Percentiles rank a stretch among this genome's conserved stretches.
These are phyloP conservation scores for Semaprochilodus insignis DNA, from an alignment of 2,797 vertebrate genomes.

Conservation along the genomic window DNA sequence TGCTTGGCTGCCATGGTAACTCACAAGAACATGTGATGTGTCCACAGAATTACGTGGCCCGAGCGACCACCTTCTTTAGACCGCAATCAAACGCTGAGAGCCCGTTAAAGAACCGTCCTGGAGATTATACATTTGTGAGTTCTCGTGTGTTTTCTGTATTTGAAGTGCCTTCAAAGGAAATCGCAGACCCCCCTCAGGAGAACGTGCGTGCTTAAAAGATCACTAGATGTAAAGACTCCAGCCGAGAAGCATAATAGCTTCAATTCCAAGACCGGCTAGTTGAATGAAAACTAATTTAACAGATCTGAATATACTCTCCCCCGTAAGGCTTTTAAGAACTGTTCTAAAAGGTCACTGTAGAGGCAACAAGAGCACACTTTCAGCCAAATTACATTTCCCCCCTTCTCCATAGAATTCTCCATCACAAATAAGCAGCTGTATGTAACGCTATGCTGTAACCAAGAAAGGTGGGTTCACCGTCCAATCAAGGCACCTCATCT, in stretches of 20 bases:
- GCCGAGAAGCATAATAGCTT: not conserved
- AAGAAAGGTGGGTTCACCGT: too few relatives aligned
- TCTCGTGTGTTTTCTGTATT: not conserved
- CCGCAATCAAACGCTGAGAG: not conserved
- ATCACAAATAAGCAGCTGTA: too few relatives aligned
- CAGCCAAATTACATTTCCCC: not conserved
- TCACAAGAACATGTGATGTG: conserved; percentile 45
- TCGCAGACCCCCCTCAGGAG: not conserved
- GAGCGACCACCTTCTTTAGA: conserved; percentile 13
- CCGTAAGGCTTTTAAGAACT: conserved; percentile 6
- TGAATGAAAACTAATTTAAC: conserved; percentile 15
- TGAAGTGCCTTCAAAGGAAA: conserved; percentile 8
- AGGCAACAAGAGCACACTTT: conserved; percentile 1
- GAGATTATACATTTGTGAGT: not conserved
- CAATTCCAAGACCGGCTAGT: not conserved
- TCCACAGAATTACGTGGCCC: conserved; percentile 34
- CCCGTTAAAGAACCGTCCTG: not conserved
- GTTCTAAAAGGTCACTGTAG: not conserved
- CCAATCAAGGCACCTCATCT: too few relatives aligned
- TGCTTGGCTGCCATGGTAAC: conserved; percentile 64
- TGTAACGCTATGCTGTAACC: too few relatives aligned
- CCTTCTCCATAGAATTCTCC: not conserved
- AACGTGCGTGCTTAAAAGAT: not conserved
- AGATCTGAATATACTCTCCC: conserved; percentile 1
- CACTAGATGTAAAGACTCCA: conserved; percentile 12